These are phyloP conservation scores for Hesperia comma DNA, from an alignment of 2,888 invertebrate genomes.

Conservation along the genomic window DNA sequence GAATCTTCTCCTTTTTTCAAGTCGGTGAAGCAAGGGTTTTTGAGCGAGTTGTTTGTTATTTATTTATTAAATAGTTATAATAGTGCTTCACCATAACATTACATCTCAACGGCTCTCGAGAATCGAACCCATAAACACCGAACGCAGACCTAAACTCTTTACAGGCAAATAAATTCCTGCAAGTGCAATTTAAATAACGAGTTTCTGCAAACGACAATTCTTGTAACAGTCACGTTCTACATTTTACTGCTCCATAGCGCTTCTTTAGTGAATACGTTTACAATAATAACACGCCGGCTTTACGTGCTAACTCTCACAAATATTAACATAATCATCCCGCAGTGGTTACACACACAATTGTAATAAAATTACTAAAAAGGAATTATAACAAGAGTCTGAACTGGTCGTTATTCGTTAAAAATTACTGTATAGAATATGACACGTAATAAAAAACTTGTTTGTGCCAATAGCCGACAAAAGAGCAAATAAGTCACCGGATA, in stretches of 20 bases:
- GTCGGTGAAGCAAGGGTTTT: no score
- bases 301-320: background rate
- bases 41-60: no score
- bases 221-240: conserved; percentile 15
- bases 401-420: no score
- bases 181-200: conserved; percentile 12
- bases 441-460: no score
- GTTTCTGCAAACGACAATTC: conserved; percentile 6
- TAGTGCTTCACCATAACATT: background rate
- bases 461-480: no score
- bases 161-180: conserved; percentile 4
- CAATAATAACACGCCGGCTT: background rate
- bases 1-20: no score
- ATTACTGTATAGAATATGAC: no score
- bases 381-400: no score
- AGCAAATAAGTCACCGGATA: no score
- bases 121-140: background rate
- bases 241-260: conserved; percentile 16
- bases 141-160: background rate
- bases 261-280: conserved; percentile 18
- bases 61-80: background rate
- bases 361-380: background rate
- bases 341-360: background rate
- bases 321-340: background rate
- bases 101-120: background rate